Percentiles rank a stretch among this genome's conserved stretches.
These are phyloP conservation scores for Lepus oiostolus DNA, from an alignment of 2,797 vertebrate genomes.

Conservation along the genomic window DNA sequence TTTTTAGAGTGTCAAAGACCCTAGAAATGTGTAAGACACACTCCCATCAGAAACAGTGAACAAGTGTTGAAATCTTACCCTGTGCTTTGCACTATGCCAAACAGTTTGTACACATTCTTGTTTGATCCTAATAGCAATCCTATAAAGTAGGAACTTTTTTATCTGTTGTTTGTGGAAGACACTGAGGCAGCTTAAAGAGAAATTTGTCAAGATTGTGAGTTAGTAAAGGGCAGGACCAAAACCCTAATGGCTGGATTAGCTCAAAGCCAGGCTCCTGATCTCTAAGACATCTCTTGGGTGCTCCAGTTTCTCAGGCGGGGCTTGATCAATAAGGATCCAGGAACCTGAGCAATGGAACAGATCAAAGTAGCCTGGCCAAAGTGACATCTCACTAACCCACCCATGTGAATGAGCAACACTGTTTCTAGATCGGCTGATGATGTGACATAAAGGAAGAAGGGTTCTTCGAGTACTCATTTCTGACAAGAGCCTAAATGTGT, in stretches of 20 bases:
- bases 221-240: background rate
- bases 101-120: background rate
- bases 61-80: background rate
- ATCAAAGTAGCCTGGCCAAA: background rate
- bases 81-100: background rate
- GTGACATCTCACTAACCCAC: background rate
- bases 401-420: background rate
- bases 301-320: background rate
- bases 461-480: background rate
- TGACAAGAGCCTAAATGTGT: background rate
- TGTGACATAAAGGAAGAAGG: background rate
- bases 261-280: background rate
- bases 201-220: background rate
- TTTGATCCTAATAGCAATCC: background rate
- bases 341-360: background rate
- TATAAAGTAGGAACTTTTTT: background rate
- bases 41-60: background rate
- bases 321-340: background rate
- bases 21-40: background rate
- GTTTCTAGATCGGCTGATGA: conserved; percentile 37
- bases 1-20: background rate
- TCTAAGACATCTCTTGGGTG: background rate
- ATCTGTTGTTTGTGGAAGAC: background rate
- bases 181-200: background rate
- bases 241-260: background rate